Evolutionary conservation across 2,797 vertebrate genomes (phyloP).

Genomic region (Pampus argenteus): DNA sequence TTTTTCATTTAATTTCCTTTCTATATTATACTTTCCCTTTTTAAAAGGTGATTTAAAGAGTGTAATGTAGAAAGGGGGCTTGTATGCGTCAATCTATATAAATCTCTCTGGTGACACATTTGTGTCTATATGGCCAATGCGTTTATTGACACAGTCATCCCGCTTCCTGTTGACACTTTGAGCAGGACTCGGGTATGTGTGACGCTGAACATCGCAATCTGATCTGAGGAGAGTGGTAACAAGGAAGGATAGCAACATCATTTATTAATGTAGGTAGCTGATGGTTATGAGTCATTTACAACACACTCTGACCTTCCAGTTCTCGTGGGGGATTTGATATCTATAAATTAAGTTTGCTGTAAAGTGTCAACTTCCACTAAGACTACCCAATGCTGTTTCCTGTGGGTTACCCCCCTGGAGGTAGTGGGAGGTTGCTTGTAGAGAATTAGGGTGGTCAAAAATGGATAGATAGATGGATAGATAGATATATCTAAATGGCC

Average conservation of each 20-base stretch:
- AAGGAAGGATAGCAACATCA: not conserved
- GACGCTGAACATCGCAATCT: conserved; percentile 3
- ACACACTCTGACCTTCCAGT: not conserved
- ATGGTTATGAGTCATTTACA: conserved; percentile 10
- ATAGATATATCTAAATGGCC: too few relatives aligned
- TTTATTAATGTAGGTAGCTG: conserved; percentile 50
- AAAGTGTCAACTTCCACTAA: not conserved
- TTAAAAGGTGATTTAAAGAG: not conserved
- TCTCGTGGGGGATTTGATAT: not conserved
- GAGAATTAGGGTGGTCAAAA: too few relatives aligned
- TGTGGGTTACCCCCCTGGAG: not conserved
- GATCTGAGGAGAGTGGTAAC: conserved; percentile 1
- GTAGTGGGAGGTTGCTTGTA: too few relatives aligned
- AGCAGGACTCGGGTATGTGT: not conserved
- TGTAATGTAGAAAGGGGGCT: not conserved
- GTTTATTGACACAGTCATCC: conserved; percentile 10
- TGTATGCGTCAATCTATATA: not conserved
- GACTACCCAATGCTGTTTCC: not conserved
- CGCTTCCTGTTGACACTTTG: conserved; percentile 17
- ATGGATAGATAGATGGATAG: too few relatives aligned
- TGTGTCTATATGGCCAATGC: not conserved
- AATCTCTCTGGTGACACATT: not conserved
- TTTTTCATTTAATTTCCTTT: too few relatives aligned
- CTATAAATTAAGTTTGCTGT: not conserved
- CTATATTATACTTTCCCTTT: too few relatives aligned